Percentiles rank a stretch among this genome's conserved stretches.
Evolutionary conservation across 2,888 invertebrate species (phyloP).

Genomic region (Luperina nickerlii): DNA sequence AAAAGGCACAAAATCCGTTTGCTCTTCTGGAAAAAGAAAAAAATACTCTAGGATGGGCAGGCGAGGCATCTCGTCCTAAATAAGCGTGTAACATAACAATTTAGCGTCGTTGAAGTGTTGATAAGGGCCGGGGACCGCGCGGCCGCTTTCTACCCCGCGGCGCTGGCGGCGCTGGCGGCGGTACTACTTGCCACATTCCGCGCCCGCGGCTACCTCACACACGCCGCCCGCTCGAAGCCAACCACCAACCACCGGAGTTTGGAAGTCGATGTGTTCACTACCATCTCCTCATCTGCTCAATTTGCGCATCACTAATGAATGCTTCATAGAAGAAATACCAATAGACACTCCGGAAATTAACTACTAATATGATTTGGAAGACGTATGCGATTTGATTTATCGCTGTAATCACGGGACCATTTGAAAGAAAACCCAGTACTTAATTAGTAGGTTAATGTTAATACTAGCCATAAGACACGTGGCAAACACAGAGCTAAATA

Average conservation of each 20-base stretch:
- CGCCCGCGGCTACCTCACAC: slow-evolving; percentile 66
- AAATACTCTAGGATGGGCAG: slow-evolving; percentile 3
- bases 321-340: background rate
- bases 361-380: background rate
- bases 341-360: background rate
- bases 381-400: background rate
- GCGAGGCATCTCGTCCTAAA: slow-evolving; percentile 47
- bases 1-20: background rate
- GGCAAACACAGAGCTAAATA: slow-evolving; percentile 28
- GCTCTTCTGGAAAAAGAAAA: background rate
- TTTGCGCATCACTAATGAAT: slow-evolving; percentile 5
- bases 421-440: background rate
- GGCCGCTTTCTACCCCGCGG: slow-evolving; percentile 83
- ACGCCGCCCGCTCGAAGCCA: slow-evolving; percentile 33
- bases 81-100: slow-evolving; percentile 59
- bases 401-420: background rate
- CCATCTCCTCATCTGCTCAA: background rate
- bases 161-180: slow-evolving; percentile 62
- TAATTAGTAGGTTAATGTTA: slow-evolving; percentile 4
- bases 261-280: slow-evolving; percentile 51
- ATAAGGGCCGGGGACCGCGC: slow-evolving; percentile 72
- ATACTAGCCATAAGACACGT: slow-evolving; percentile 8
- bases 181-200: slow-evolving; percentile 75
- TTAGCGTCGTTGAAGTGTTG: slow-evolving; percentile 63
- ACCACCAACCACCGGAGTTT: slow-evolving; percentile 37